Conservation (phyloP, 2,888 invertebrate genomes). For the Pteria penguin region DNA sequence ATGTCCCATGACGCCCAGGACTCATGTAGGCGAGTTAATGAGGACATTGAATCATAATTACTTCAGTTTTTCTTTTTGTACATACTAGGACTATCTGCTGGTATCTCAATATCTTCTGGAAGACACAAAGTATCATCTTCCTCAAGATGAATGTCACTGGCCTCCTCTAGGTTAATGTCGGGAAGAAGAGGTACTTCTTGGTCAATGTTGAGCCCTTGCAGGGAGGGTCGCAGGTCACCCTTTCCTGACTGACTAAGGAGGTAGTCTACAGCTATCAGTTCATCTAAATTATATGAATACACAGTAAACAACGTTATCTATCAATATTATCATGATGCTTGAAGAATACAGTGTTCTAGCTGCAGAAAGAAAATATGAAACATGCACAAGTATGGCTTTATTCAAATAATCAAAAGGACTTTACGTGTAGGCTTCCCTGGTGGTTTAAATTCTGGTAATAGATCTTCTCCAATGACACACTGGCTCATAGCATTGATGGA, state of each 20-base stretch:
- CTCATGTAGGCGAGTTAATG: too few species aligned
- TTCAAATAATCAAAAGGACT: too few species aligned
- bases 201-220: neutral
- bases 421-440: slow-evolving; percentile 18
- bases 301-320: too few species aligned
- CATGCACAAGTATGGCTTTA: too few species aligned
- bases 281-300: slow-evolving; percentile 7
- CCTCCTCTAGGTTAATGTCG: neutral
- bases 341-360: too few species aligned
- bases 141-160: neutral
- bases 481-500: slow-evolving; percentile 2
- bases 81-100: neutral
- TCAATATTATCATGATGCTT: too few species aligned
- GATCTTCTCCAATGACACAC: neutral
- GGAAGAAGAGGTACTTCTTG: neutral
- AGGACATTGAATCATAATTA: too few species aligned
- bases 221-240: neutral
- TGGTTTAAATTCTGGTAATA: slow-evolving; percentile 5
- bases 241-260: slow-evolving; percentile 6
- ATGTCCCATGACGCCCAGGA: too few species aligned
- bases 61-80: neutral
- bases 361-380: too few species aligned
- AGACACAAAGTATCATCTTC: neutral
- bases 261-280: slow-evolving; percentile 4
- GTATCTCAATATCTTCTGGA: neutral